Evolutionary conservation across 2,888 invertebrate genomes (phyloP), one percentile per base, ranked within the genome.

Genomic region (Danaus chrysippus): DNA sequence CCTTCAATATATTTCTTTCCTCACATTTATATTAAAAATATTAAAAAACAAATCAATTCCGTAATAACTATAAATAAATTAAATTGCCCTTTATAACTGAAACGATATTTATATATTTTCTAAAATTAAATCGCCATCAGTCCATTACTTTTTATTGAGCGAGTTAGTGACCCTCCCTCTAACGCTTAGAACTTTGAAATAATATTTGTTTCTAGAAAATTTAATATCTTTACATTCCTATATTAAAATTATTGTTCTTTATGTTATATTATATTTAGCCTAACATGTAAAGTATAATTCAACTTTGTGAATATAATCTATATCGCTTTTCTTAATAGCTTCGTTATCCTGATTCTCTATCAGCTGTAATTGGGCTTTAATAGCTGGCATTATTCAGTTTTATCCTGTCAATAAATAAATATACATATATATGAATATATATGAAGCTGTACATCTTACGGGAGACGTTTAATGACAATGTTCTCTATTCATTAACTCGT

Each of bases 401-500:
- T 17, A 17, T 17, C 46, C 49, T 49, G 17, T 49, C 49, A 49
- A 49, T 49, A 49, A 15, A 17, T 10, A 49, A 5, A 34, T 34
- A 15, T 46, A 49, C 6, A 17, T 49, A 49, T 9, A 49, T 49
- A 15, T 17, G 17, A 10, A 15, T 49, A 17, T 10, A 49, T 10
- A 10, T 34, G 6, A 34, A 34, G 23, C 23, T 34, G 42, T 62
- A 64, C 46, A 62, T 60, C 64, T 64, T 59, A 60, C 46, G 56
- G 76, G 76, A 83, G 78, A 76, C 81, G 79, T 83, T 85, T 87
- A 87, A 87, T 87, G 81, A 85, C 83, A 76, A 78, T 82, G 87
- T 87, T 83, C 81, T 73, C 69, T 78, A 81, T 87, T 87, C 84
- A 89, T 89, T 88, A 88, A 87, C 79, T 79, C 80, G 73, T 80